phyloP scores from a whole-genome alignment of 2,113 vertebrate genomes.

The Epinephelus fuscoguttatus region DNA sequence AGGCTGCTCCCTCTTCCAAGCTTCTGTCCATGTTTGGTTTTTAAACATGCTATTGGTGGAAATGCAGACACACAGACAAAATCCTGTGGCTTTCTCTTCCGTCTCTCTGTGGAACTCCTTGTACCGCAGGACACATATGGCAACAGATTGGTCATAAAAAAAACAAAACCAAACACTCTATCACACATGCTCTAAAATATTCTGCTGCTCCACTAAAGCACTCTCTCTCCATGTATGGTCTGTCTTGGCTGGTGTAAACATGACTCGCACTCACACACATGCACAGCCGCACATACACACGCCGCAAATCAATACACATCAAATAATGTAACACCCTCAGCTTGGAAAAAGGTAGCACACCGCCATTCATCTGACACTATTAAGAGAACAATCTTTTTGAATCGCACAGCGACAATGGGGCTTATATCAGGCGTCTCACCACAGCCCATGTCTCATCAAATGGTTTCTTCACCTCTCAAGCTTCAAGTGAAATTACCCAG shows the following conservation, averaged over 20 bases:
- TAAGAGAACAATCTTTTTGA: constrained; percentile 34
- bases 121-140: constrained; percentile 35
- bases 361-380: constrained; percentile 32
- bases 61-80: constrained; percentile 38
- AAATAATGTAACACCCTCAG: constrained; percentile 43
- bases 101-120: constrained; percentile 17
- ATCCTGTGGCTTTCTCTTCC: background rate
- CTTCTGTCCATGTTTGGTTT: constrained; percentile 37
- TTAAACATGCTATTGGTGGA: constrained; percentile 35
- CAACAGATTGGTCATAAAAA: constrained; percentile 52
- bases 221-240: background rate
- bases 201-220: constrained; percentile 20
- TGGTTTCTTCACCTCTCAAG: constrained; percentile 5
- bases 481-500: background rate
- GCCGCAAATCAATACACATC: constrained; percentile 31
- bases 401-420: constrained; percentile 7
- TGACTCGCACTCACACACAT: background rate
- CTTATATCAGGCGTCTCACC: constrained; percentile 18
- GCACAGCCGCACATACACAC: background rate
- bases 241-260: constrained; percentile 7
- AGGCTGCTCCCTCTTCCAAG: constrained; percentile 8
- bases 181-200: constrained; percentile 27
- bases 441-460: background rate
- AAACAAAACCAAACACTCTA: constrained; percentile 9
- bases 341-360: constrained; percentile 22